Evolutionary conservation across 2,888 invertebrate species (phyloP).

Genomic region (Pristionchus mayeri): DNA sequence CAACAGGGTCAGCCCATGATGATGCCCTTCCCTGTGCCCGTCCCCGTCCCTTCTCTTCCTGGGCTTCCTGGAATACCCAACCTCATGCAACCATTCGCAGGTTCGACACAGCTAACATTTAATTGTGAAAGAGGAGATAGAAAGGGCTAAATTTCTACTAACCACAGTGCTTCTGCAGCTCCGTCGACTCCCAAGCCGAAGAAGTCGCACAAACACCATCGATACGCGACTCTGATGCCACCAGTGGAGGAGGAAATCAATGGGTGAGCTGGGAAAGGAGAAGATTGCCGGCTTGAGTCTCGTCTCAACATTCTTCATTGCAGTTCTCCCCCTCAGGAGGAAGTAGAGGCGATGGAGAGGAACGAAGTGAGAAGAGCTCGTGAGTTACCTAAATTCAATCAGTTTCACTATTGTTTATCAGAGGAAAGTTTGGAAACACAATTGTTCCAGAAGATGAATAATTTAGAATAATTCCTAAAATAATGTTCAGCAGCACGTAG

Average conservation of each 20-base stretch:
- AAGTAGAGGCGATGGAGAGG: constrained; percentile 15
- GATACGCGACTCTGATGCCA: constrained; percentile 34
- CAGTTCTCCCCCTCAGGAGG: not conserved
- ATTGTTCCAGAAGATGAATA: not conserved
- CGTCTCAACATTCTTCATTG: no score
- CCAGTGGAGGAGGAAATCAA: not conserved
- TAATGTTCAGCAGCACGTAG: not conserved
- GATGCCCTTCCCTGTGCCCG: constrained; percentile 37
- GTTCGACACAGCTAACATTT: not conserved
- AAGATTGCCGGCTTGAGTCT: no score
- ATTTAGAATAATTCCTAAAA: not conserved
- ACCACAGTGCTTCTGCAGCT: not conserved
- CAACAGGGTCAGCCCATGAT: constrained; percentile 28
- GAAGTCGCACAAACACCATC: not conserved
- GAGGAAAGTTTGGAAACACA: not conserved
- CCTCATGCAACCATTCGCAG: constrained; percentile 23
- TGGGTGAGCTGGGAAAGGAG: not conserved
- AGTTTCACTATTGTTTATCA: not conserved
- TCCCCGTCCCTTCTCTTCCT: not conserved
- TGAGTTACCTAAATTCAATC: not conserved
- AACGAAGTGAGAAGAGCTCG: constrained; percentile 46
- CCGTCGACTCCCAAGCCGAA: not conserved
- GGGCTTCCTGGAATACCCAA: not conserved
- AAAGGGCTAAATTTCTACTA: not conserved
- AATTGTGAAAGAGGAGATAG: not conserved